Evolutionary conservation across 2,888 invertebrate species (phyloP).

Genomic region (Rhynchonema sp.): DNA sequence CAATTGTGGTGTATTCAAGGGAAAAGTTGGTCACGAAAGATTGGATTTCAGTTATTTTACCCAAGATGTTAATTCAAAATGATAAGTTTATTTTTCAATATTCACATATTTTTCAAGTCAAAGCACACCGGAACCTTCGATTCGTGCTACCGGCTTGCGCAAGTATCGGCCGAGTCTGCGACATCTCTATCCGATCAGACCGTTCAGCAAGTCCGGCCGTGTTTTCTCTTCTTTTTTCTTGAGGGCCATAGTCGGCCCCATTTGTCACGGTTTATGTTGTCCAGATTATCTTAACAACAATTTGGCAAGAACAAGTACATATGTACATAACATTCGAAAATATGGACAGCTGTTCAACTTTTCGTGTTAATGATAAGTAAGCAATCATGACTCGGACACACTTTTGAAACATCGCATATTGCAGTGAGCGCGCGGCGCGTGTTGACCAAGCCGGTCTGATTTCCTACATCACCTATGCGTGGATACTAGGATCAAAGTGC

Average conservation of each 20-base stretch:
- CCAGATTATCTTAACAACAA: no score
- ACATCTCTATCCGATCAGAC: not conserved
- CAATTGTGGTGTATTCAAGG: no score
- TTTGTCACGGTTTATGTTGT: no score
- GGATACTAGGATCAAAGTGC: constrained; percentile 32
- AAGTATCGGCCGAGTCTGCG: not conserved
- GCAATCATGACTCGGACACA: not conserved
- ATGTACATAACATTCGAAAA: no score
- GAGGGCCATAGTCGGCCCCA: no score
- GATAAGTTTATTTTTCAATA: not conserved
- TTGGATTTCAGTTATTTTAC: not conserved
- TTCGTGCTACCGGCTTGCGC: not conserved
- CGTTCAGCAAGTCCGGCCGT: not conserved
- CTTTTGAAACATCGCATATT: not conserved
- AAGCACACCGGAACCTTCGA: no score
- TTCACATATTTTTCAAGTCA: no score
- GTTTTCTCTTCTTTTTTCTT: no score
- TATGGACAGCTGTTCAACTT: no score
- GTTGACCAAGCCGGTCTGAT: constrained; percentile 28
- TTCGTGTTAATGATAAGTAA: not conserved
- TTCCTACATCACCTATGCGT: constrained; percentile 30
- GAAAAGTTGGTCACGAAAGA: no score
- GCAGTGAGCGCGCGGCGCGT: constrained; percentile 9
- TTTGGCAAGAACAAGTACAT: no score
- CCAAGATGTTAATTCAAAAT: not conserved